A percentile compares a stretch with the other conserved stretches of the same genome.
These are phyloP conservation scores for Lampris incognitus DNA, from an alignment of 2,113 vertebrate genomes.

Conservation along the genomic window DNA sequence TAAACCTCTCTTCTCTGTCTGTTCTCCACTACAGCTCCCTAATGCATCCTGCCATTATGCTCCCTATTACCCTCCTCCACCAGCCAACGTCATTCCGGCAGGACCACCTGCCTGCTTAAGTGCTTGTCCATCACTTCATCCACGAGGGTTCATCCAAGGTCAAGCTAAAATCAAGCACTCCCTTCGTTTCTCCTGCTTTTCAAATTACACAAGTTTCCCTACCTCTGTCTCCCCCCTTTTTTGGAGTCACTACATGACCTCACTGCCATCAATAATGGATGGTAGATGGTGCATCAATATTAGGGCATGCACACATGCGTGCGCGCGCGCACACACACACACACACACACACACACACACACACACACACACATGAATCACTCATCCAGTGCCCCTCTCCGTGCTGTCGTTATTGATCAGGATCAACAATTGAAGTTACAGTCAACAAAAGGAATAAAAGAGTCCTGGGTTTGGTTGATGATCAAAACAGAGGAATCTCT, in stretches of 20 bases:
- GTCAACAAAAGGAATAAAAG: slow-evolving; percentile 25
- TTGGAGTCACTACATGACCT: slow-evolving; percentile 43
- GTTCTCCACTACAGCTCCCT: slow-evolving; percentile 14
- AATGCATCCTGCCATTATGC: slow-evolving; percentile 37
- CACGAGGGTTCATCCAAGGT: slow-evolving; percentile 4
- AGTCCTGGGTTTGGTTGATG: slow-evolving; percentile 11
- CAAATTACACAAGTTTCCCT: slow-evolving; percentile 19
- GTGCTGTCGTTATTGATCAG: slow-evolving; percentile 19
- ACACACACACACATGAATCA: background rate
- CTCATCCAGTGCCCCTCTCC: background rate
- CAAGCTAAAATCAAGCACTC: slow-evolving; percentile 20
- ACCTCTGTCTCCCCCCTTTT: slow-evolving; percentile 1
- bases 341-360: background rate
- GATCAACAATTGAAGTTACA: slow-evolving; percentile 25
- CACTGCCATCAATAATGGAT: slow-evolving; percentile 46
- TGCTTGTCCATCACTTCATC: slow-evolving; percentile 52
- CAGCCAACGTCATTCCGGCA: slow-evolving; percentile 28
- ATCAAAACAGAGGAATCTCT: slow-evolving; percentile 36
- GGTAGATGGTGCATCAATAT: background rate
- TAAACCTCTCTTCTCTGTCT: slow-evolving; percentile 29
- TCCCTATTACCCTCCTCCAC: slow-evolving; percentile 31
- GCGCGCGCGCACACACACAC: background rate
- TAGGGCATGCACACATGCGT: slow-evolving; percentile 5
- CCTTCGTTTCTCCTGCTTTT: slow-evolving; percentile 7
- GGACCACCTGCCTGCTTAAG: slow-evolving; percentile 33